Evolutionary conservation across 2,888 invertebrate species (phyloP), one percentile per base, ranked within the genome.

Genomic region (Orchesellides sinensis): DNA sequence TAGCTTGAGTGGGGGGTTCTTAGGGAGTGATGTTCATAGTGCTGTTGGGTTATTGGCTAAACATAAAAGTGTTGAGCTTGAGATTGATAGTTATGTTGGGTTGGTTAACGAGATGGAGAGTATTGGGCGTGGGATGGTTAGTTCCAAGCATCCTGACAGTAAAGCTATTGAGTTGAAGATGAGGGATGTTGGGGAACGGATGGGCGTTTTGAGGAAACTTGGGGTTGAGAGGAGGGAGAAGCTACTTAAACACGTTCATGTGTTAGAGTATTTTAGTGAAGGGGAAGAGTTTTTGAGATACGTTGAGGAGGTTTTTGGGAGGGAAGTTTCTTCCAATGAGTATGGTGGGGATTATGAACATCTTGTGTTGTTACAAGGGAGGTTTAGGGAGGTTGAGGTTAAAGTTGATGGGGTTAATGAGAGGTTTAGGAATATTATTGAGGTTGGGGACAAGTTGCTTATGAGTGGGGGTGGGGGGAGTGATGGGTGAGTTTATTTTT

Each of bases 341-440:
- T 98, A 96, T 89, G 98, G 98, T 0, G 96, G 96, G 90, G 98
- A 98, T 90, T 98, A 95, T 89, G 97, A 97, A 89, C 97, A 97
- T 91, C 90, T 97, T 68, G 90, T 96, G 91, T 94, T 96, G 94
- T 92, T 96, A 78, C 94, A 96, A 89, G 94, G 94, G 40, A 97
- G 97, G 90, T 98, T 98, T 90, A 96, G 97, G 87, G 98, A 98
- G 89, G 94, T 98, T 70, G 96, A 97, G 83, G 96, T 96, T 89
- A 93, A 95, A 61, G 96, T 98, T 4, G 96, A 97, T 89, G 94
- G 95, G 23, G 97, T 97, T 0, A 94, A 95, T 0, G 97, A 98
- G 89, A 91, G 98, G 78, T 97, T 97, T 90, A 95, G 94, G 89
- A 96, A 96, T 89, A 97, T 97, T n/a, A 10, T 17, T 21, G 10